Evolutionary conservation across 2,888 invertebrate species (phyloP).

Genomic region (Phania funesta): DNA sequence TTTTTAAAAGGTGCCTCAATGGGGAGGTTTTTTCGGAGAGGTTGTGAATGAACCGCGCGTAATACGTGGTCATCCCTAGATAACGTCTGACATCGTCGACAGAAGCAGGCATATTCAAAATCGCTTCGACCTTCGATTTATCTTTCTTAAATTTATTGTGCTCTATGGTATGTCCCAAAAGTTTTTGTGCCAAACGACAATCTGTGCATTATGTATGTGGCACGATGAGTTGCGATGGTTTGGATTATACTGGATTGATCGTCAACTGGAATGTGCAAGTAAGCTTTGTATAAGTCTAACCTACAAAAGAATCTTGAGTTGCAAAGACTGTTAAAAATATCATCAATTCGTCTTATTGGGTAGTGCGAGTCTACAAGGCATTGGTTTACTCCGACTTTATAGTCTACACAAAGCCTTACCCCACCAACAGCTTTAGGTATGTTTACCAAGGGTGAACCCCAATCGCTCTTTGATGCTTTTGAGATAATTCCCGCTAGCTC

Average conservation of each 20-base stretch:
- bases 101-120: too few species aligned
- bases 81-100: too few species aligned
- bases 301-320: too few species aligned
- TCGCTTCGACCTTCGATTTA: too few species aligned
- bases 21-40: too few species aligned
- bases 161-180: background rate
- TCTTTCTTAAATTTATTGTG: background rate
- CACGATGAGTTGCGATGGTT: conserved; percentile 1
- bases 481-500: conserved; percentile 16
- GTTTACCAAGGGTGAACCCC: conserved; percentile 20
- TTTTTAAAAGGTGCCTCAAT: too few species aligned
- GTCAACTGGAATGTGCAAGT: too few species aligned
- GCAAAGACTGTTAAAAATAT: conserved; percentile 56
- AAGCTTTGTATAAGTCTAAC: conserved; percentile 38
- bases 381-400: background rate
- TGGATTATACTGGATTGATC: conserved; percentile 27
- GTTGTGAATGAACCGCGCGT: too few species aligned
- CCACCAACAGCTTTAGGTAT: conserved; percentile 36
- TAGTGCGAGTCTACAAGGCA: background rate
- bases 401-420: conserved; percentile 50
- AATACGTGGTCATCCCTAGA: too few species aligned
- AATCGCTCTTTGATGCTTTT: background rate
- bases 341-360: conserved; percentile 37
- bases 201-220: background rate
- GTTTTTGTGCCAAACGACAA: background rate